A percentile compares a stretch with the other conserved stretches of the same genome.
Conservation (phyloP, 1,140 invertebrate genomes). For the Drosophila littoralis region DNA sequence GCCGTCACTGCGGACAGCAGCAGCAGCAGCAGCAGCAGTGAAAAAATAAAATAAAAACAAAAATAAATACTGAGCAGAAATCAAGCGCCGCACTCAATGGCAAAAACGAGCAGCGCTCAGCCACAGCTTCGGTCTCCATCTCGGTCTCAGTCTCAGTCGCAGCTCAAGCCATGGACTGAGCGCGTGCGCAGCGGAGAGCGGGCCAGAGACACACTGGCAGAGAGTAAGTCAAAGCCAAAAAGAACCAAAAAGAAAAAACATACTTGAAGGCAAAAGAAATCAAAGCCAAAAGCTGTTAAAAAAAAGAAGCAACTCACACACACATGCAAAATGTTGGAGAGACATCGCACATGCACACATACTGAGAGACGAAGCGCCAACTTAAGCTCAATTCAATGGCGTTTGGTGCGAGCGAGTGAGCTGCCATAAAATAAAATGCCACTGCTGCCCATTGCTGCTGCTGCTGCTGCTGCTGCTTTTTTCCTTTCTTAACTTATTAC, state of each 20-base stretch:
- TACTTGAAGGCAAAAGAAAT: slow-evolving; percentile 75
- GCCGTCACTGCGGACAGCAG: slow-evolving; percentile 30
- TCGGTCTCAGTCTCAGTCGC: slow-evolving; percentile 6
- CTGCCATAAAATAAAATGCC: slow-evolving; percentile 60
- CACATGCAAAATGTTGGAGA: slow-evolving; percentile 34
- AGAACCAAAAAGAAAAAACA: slow-evolving; percentile 31
- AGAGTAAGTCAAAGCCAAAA: slow-evolving; percentile 44
- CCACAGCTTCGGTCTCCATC: slow-evolving; percentile 1
- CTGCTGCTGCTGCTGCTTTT: slow-evolving; percentile 31
- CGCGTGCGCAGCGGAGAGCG: slow-evolving; percentile 55
- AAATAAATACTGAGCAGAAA: slow-evolving; percentile 49
- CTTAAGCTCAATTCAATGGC: slow-evolving; percentile 76
- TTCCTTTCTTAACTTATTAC: slow-evolving; percentile 64
- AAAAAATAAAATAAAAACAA: slow-evolving; percentile 42
- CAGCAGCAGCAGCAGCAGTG: slow-evolving; percentile 13
- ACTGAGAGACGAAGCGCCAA: slow-evolving; percentile 53
- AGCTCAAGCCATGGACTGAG: slow-evolving; percentile 47
- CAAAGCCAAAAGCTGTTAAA: slow-evolving; percentile 73
- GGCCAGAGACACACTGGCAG: slow-evolving; percentile 13
- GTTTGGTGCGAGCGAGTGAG: slow-evolving; percentile 73
- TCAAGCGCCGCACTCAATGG: slow-evolving; percentile 62
- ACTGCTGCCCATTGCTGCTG: slow-evolving; percentile 36
- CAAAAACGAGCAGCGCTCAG: slow-evolving; percentile 41
- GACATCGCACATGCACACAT: slow-evolving; percentile 31
- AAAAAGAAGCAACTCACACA: slow-evolving; percentile 47